Percentiles rank a stretch among this genome's conserved stretches.
phyloP scores from a whole-genome alignment of 2,113 vertebrate species.

The Mus spicilegus region DNA sequence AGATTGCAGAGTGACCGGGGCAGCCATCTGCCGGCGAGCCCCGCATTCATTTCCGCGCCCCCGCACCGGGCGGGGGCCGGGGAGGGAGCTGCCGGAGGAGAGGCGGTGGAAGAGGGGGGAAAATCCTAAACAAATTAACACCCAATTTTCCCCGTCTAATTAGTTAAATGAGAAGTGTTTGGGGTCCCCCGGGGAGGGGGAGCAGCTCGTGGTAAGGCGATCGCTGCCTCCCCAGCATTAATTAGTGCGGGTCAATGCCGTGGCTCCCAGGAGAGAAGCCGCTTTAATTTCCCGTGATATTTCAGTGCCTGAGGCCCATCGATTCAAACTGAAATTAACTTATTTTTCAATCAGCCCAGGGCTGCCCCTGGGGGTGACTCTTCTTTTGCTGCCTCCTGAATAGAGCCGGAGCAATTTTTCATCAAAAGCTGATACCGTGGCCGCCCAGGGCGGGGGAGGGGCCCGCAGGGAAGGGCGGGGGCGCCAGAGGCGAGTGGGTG shows the following conservation, averaged over 20 bases:
- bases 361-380: constrained; percentile 96
- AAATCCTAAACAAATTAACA: constrained; percentile 97
- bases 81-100: constrained; percentile 57
- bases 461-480: not conserved
- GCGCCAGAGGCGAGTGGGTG: constrained; percentile 73
- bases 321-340: constrained; percentile 99
- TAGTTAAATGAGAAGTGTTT: constrained; percentile 98
- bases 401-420: constrained; percentile 95
- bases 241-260: constrained; percentile 99
- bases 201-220: constrained; percentile 78
- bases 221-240: constrained; percentile 96
- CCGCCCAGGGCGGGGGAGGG: constrained; percentile 77
- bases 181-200: constrained; percentile 84
- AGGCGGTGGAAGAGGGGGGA: constrained; percentile 74
- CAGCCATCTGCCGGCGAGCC: constrained; percentile 96
- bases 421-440: constrained; percentile 88
- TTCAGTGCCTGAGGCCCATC: constrained; percentile 99
- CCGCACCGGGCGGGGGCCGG: constrained; percentile 49
- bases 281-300: constrained; percentile 99
- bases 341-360: constrained; percentile 99
- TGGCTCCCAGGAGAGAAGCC: constrained; percentile 94
- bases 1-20: constrained; percentile 98
- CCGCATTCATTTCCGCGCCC: constrained; percentile 95
- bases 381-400: constrained; percentile 93
- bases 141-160: constrained; percentile 98